Evolutionary conservation across 2,888 invertebrate species (phyloP).

Genomic region (Aleiodes leptofemur): DNA sequence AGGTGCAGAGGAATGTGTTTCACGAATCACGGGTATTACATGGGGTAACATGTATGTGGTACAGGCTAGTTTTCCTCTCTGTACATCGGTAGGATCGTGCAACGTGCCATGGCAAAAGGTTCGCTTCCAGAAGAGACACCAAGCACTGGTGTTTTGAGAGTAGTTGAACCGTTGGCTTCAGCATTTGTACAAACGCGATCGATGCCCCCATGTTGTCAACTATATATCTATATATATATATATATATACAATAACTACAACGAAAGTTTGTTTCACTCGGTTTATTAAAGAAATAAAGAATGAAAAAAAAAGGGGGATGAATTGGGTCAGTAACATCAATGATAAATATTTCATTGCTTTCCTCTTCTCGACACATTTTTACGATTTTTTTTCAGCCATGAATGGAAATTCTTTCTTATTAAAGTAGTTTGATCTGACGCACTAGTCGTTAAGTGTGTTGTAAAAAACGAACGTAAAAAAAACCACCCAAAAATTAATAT

Average conservation of each 20-base stretch:
- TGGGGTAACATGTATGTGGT: too few relatives aligned
- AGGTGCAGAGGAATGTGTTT: background rate
- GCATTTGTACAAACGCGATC: constrained; percentile 15
- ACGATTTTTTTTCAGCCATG: constrained; percentile 7
- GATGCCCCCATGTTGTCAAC: constrained; percentile 16
- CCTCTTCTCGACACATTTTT: background rate
- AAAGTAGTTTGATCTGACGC: background rate
- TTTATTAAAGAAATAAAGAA: constrained; percentile 14
- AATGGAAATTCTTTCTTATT: background rate
- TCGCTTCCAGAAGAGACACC: constrained; percentile 11
- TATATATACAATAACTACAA: background rate
- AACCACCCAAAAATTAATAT: too few relatives aligned
- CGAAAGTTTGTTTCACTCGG: constrained; percentile 19
- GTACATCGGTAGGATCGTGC: constrained; percentile 9
- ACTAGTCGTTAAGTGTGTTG: too few relatives aligned
- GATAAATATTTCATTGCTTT: constrained; percentile 1
- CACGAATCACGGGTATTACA: constrained; percentile 8
- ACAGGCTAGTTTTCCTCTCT: background rate
- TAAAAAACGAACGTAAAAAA: too few relatives aligned
- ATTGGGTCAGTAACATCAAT: constrained; percentile 3
- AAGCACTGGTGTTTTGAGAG: constrained; percentile 8
- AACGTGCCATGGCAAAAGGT: background rate
- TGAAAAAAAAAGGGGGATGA: too few relatives aligned
- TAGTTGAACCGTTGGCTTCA: background rate
- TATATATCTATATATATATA: constrained; percentile 8